These are phyloP conservation scores for Philaethria dido DNA, from an alignment of 2,888 invertebrate genomes.

Conservation along the genomic window DNA sequence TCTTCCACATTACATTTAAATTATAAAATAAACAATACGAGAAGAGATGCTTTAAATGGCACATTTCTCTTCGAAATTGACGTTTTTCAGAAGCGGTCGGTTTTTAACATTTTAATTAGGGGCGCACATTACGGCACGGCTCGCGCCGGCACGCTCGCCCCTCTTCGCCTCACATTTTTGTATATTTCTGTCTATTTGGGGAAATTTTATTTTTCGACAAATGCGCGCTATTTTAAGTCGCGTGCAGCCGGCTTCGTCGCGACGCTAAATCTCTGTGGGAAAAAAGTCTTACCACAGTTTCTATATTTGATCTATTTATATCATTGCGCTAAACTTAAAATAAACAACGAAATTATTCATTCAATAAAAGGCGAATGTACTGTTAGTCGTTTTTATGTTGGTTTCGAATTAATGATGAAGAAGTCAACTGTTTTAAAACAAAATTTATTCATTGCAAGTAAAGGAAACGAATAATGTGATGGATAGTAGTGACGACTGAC, in stretches of 20 bases:
- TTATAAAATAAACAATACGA: constrained; percentile 74
- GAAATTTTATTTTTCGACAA: constrained; percentile 83
- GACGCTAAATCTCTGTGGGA: constrained; percentile 82
- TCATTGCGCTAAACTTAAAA: constrained; percentile 44
- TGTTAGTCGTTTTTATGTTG: constrained; percentile 24
- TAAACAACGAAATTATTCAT: constrained; percentile 5
- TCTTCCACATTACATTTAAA: constrained; percentile 64
- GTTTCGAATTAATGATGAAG: constrained; percentile 37
- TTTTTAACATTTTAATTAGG: constrained; percentile 84
- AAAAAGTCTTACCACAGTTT: constrained; percentile 62
- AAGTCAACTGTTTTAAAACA: constrained; percentile 50
- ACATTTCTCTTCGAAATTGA: constrained; percentile 83
- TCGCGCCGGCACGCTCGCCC: constrained; percentile 74
- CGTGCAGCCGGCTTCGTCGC: constrained; percentile 79
- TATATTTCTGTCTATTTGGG: constrained; percentile 83
- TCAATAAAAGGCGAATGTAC: background rate
- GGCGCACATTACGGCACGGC: constrained; percentile 83
- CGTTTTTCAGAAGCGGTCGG: constrained; percentile 81
- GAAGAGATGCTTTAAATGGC: constrained; percentile 77
- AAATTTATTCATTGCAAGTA: constrained; percentile 65
- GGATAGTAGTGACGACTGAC: constrained; percentile 76
- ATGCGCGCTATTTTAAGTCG: constrained; percentile 80
- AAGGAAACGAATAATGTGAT: constrained; percentile 75
- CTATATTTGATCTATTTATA: constrained; percentile 49
- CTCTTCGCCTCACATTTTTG: constrained; percentile 81